phyloP scores from a whole-genome alignment of 2,797 vertebrate genomes.

The Sarcophilus harrisii region DNA sequence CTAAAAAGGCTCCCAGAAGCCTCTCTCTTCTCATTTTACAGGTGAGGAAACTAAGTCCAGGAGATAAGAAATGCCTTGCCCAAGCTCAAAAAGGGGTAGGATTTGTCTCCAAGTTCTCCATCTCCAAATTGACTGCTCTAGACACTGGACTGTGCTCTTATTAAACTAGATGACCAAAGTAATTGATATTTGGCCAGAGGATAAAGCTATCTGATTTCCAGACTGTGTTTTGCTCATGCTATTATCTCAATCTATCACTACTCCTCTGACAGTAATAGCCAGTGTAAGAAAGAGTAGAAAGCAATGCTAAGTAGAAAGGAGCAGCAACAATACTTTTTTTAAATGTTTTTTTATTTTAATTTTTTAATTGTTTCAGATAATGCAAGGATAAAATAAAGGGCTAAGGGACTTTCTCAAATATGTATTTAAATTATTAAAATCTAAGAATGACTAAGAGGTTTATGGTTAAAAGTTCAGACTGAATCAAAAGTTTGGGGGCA shows the following conservation, averaged over 20 bases:
- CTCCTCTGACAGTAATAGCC: conserved; percentile 11
- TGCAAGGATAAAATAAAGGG: neutral
- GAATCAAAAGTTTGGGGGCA: neutral
- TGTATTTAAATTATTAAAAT: neutral
- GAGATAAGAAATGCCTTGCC: too few species aligned
- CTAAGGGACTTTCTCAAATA: neutral
- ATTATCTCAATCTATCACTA: conserved; percentile 7
- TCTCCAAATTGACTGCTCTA: neutral
- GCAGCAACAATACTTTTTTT: neutral
- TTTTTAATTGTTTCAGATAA: neutral
- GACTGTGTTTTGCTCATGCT: neutral
- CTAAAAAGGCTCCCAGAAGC: neutral
- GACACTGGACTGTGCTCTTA: neutral
- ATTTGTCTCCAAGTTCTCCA: neutral
- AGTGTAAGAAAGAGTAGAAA: neutral
- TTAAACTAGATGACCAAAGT: neutral
- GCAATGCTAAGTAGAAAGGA: neutral
- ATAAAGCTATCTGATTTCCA: conserved; percentile 24
- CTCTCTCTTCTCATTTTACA: conserved; percentile 5
- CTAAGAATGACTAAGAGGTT: neutral
- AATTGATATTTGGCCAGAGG: neutral
- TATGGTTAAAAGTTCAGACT: neutral
- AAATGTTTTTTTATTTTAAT: too few species aligned
- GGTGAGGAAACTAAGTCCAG: neutral
- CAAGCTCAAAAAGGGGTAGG: neutral